Percentiles rank a stretch among this genome's conserved stretches.
phyloP scores from a whole-genome alignment of 1,140 invertebrate genomes.

The Sycophila sp. region DNA sequence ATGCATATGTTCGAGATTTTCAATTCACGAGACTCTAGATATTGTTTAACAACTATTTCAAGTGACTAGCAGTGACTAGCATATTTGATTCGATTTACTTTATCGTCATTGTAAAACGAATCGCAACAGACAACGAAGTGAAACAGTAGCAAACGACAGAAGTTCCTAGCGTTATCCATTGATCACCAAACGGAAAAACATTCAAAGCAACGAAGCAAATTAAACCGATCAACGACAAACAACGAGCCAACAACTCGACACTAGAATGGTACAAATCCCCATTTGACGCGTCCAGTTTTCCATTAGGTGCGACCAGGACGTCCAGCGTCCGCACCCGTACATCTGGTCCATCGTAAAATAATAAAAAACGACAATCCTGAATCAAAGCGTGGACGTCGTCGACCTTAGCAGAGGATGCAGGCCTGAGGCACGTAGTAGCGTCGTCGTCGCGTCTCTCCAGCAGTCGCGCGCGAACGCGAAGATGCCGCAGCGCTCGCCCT shows the following conservation, averaged over 20 bases:
- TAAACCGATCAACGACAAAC: too few relatives aligned
- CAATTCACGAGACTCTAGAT: too few relatives aligned
- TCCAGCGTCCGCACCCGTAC: too few relatives aligned
- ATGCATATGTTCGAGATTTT: background rate
- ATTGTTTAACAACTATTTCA: too few relatives aligned
- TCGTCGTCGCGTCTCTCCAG: conserved; percentile 30
- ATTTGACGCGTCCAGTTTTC: too few relatives aligned
- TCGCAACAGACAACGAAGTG: background rate
- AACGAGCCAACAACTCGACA: too few relatives aligned
- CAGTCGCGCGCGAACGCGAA: conserved; percentile 44
- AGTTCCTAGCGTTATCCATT: background rate
- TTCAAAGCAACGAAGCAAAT: too few relatives aligned
- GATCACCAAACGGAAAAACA: background rate
- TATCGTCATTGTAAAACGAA: too few relatives aligned
- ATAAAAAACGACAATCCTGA: conserved; percentile 34
- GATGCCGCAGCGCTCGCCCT: conserved; percentile 87
- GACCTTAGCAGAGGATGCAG: conserved; percentile 40
- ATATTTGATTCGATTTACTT: too few relatives aligned
- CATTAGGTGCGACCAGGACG: too few relatives aligned
- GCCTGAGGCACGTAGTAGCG: conserved; percentile 35
- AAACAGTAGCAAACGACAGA: background rate
- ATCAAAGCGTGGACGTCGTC: conserved; percentile 37
- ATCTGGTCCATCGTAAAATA: background rate
- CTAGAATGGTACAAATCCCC: too few relatives aligned
- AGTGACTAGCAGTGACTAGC: too few relatives aligned